These are phyloP conservation scores for Melolontha melolontha DNA, from an alignment of 2,888 invertebrate species.

Conservation along the genomic window DNA sequence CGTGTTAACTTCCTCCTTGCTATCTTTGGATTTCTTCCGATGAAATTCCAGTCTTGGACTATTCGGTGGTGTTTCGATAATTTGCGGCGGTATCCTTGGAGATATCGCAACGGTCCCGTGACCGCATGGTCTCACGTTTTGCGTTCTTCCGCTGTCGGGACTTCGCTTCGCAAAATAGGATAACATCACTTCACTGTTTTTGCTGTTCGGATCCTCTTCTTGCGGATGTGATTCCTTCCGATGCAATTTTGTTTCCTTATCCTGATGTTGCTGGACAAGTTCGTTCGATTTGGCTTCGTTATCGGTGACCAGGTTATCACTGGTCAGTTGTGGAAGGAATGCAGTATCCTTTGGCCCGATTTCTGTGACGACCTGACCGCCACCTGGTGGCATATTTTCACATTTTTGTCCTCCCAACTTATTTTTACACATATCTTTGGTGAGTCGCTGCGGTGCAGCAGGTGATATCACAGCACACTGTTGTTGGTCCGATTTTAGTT, in stretches of 20 bases:
- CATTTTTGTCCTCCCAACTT: constrained; percentile 53
- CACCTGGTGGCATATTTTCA: constrained; percentile 55
- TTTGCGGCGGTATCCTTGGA: constrained; percentile 57
- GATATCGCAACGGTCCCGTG: constrained; percentile 62
- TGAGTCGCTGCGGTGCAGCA: constrained; percentile 42
- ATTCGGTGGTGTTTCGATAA: constrained; percentile 56
- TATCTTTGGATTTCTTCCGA: constrained; percentile 18
- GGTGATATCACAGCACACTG: constrained; percentile 18
- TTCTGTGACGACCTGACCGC: constrained; percentile 52
- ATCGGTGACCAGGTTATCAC: constrained; percentile 42
- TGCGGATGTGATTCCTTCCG: not conserved
- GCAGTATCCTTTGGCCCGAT: constrained; percentile 55
- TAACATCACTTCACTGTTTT: constrained; percentile 42
- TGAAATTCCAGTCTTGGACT: constrained; percentile 59
- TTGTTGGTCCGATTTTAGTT: constrained; percentile 33
- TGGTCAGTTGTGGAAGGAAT: constrained; percentile 51
- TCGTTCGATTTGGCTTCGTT: constrained; percentile 47
- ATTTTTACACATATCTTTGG: constrained; percentile 60
- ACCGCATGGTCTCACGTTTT: constrained; percentile 62
- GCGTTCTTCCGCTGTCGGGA: constrained; percentile 42
- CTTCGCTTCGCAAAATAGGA: constrained; percentile 18
- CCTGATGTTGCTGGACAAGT: constrained; percentile 10
- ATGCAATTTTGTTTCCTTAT: not conserved
- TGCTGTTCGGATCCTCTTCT: constrained; percentile 38
- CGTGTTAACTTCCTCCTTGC: not conserved